Evolutionary conservation across 2,797 vertebrate genomes (phyloP).

Genomic region (Hyperoplus lanceolatus): DNA sequence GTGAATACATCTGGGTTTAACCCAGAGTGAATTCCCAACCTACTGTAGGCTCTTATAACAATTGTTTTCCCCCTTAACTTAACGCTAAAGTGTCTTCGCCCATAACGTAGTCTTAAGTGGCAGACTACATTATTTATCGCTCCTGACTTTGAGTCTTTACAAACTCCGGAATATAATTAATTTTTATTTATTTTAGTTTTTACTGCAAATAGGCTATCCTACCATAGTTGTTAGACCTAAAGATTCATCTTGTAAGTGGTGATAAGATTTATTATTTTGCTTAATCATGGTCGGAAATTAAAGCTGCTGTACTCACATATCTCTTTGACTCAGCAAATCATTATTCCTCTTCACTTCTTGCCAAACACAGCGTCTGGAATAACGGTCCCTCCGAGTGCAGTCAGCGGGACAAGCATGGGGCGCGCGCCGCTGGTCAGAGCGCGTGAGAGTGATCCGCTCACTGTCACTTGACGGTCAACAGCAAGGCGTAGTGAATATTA

Average conservation of each 20-base stretch:
- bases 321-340: constrained; percentile 16
- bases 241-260: background rate
- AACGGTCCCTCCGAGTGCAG: background rate
- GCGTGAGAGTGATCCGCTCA: constrained; percentile 28
- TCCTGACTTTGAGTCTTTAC: background rate
- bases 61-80: background rate
- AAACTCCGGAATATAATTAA: too few species aligned
- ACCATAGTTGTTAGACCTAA: background rate
- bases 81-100: background rate
- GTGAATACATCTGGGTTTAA: background rate
- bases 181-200: background rate
- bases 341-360: constrained; percentile 16
- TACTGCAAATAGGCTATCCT: background rate
- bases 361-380: background rate
- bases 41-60: background rate
- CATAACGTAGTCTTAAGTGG: too few species aligned
- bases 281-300: background rate
- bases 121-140: background rate
- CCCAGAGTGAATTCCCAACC: background rate
- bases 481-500: background rate
- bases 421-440: constrained; percentile 37
- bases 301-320: constrained; percentile 62
- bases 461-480: constrained; percentile 14
- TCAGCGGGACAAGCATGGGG: background rate
- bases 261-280: background rate